Conservation (phyloP, 2,113 vertebrate species). For the Hepsetus odoe region DNA sequence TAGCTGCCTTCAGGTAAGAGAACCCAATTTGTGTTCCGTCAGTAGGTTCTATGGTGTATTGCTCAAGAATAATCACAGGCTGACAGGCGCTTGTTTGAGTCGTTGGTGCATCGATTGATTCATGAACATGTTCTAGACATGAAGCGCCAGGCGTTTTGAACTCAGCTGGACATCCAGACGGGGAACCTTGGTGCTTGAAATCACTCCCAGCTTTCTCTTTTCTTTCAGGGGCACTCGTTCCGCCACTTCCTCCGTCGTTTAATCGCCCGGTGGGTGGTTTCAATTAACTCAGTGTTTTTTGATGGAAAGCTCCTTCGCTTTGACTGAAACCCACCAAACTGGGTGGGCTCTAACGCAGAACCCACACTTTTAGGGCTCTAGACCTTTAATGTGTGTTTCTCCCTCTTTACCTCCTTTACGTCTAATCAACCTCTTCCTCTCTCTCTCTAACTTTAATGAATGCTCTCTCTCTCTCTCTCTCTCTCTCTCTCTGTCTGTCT, state of each 20-base stretch:
- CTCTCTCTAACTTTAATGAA: no score
- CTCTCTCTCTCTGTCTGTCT: neutral
- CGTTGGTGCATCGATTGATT: neutral
- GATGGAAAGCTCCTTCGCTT: slow-evolving; percentile 42
- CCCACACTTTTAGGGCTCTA: neutral
- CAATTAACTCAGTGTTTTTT: slow-evolving; percentile 65
- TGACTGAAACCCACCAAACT: slow-evolving; percentile 18
- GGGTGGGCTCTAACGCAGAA: slow-evolving; percentile 23
- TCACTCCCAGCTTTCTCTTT: slow-evolving; percentile 59
- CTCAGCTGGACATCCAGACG: slow-evolving; percentile 64
- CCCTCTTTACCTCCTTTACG: neutral
- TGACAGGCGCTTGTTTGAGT: neutral
- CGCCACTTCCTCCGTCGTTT: slow-evolving; percentile 65
- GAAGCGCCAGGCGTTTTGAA: slow-evolving; percentile 53
- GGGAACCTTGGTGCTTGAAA: slow-evolving; percentile 64
- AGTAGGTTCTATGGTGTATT: no score
- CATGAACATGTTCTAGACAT: neutral
- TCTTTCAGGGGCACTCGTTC: slow-evolving; percentile 50
- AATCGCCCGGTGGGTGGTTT: slow-evolving; percentile 69
- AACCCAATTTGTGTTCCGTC: no score
- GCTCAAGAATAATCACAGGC: neutral
- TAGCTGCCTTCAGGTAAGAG: slow-evolving; percentile 90
- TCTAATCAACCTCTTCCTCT: neutral
- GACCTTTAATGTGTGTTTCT: slow-evolving; percentile 16
- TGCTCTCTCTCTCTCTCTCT: slow-evolving; percentile 28